Evolutionary conservation across 2,888 invertebrate species (phyloP).

Genomic region (Galeruca laticollis): DNA sequence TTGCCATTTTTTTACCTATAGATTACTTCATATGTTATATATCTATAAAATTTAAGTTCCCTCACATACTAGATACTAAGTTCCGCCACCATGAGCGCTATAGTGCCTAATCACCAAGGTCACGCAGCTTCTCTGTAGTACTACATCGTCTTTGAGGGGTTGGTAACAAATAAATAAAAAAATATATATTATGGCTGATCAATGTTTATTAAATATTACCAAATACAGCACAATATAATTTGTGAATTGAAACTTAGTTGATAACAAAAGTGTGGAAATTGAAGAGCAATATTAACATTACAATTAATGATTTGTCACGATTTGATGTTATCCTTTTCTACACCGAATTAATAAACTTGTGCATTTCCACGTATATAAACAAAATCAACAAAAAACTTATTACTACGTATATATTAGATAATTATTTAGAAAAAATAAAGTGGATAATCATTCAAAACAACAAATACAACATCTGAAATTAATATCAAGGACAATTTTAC

Average conservation of each 20-base stretch:
- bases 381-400: neutral
- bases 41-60: too few species aligned
- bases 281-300: neutral
- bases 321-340: too few species aligned
- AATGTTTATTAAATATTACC: constrained; percentile 1
- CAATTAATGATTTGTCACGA: neutral
- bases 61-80: too few species aligned
- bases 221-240: neutral
- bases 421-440: neutral
- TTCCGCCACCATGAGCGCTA: too few species aligned
- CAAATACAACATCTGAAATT: too few species aligned
- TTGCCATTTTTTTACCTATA: too few species aligned
- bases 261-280: neutral
- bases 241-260: neutral
- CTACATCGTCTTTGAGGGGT: neutral
- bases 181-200: neutral
- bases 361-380: neutral
- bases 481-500: neutral
- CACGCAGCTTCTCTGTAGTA: too few species aligned
- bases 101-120: too few species aligned
- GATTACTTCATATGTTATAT: too few species aligned
- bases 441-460: neutral
- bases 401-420: neutral
- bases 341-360: too few species aligned
- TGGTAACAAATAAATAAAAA: neutral